Base-by-base conservation (phyloP, 2,888 invertebrate genomes). In the Gymnoscelis rufifasciata region DNA sequence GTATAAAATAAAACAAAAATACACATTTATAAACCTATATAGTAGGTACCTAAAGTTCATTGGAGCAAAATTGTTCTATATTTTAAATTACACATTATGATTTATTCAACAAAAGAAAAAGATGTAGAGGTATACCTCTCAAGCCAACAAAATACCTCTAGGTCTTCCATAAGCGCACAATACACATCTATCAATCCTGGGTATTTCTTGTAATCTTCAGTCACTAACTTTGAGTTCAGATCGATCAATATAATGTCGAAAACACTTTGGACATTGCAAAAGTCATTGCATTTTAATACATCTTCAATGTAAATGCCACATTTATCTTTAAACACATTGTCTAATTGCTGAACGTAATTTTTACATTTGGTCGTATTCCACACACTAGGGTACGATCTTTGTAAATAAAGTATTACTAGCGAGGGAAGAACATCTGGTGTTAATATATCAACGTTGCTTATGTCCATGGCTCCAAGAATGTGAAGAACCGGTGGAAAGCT, bases 111-210 rank as follows among this genome's bases (percentile, higher is more conserved):
- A n/a, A n/a, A n/a, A n/a, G n/a, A n/a, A n/a, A n/a, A n/a, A n/a
- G n/a, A n/a, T n/a, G n/a, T n/a, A n/a, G n/a, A n/a, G n/a, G n/a
- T n/a, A n/a, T n/a, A n/a, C n/a, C n/a, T n/a, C n/a, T n/a, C n/a
- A n/a, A n/a, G n/a, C n/a, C n/a, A 51, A 54, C 2, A 8, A 30
- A 31, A 42, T 67, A 80, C 83, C 63, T 70, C 66, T 14, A 79
- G 30, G 58, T 78, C 59, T 14, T 61, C 57, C 7, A 78, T 47
- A 10, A 87, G 47, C 19, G 54, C 52, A 51, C 61, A 71, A 52
- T 83, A 87, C 0, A 77, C 78, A 57, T 80, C 75, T 51, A 83
- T 62, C 38, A 77, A 69, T 2, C 71, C 70, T 13, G 86, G 87
- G 62, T 79, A 78, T 47, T 68, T 76, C 49, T 80, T 84, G 33